Percentiles rank a stretch among this genome's conserved stretches.
Conservation (phyloP, 2,888 invertebrate species). For the Suillia variegata region DNA sequence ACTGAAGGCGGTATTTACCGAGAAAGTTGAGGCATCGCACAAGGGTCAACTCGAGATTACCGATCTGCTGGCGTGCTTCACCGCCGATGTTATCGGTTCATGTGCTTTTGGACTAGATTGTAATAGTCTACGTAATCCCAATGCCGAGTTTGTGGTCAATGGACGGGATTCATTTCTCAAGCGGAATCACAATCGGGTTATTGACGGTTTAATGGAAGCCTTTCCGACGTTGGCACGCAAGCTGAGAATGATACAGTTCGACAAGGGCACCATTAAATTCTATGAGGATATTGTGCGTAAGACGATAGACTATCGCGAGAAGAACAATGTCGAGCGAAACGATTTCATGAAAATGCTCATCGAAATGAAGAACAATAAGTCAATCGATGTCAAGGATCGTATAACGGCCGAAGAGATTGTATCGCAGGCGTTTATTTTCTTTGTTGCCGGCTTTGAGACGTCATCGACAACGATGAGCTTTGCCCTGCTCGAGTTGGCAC, state of each 20-base stretch:
- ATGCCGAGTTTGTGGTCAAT: conserved; percentile 48
- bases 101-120: conserved; percentile 61
- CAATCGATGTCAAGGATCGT: conserved; percentile 24
- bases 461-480: conserved; percentile 62
- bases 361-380: conserved; percentile 47
- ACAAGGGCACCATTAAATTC: conserved; percentile 41
- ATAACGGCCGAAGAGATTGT: conserved; percentile 60
- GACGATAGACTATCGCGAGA: conserved; percentile 54
- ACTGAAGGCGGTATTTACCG: conserved; percentile 12
- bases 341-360: conserved; percentile 63
- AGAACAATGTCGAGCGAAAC: conserved; percentile 48
- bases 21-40: not conserved
- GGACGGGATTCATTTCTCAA: conserved; percentile 37
- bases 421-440: conserved; percentile 65
- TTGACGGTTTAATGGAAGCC: conserved; percentile 34
- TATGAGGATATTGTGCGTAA: conserved; percentile 52
- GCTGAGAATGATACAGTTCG: conserved; percentile 36
- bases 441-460: conserved; percentile 65
- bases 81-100: conserved; percentile 62
- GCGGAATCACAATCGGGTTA: conserved; percentile 26
- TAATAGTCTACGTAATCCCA: conserved; percentile 53
- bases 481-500: conserved; percentile 62
- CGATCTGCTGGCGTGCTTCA: conserved; percentile 55
- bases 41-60: conserved; percentile 50
- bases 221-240: conserved; percentile 37